These are phyloP conservation scores for Dasypus novemcinctus DNA, from an alignment of 2,113 vertebrate species.

Conservation along the genomic window DNA sequence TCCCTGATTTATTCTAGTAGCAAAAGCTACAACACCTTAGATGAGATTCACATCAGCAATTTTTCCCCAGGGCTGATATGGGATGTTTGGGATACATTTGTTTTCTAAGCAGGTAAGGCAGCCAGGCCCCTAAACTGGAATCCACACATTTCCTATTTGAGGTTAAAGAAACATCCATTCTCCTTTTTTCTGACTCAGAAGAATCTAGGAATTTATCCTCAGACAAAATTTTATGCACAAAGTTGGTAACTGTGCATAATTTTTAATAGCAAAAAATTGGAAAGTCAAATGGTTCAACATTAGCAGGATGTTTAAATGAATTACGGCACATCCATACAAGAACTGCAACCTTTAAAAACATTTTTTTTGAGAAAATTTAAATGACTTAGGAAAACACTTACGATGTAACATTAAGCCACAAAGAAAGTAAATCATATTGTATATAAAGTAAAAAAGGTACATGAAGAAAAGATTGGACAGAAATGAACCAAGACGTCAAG, in stretches of 20 bases:
- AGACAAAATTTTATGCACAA: neutral
- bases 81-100: neutral
- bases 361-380: constrained; percentile 1
- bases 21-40: neutral
- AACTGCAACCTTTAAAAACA: neutral
- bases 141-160: neutral
- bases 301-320: neutral
- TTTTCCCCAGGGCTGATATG: neutral
- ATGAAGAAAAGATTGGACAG: neutral
- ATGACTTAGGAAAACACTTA: neutral
- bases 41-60: neutral
- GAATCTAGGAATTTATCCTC: neutral
- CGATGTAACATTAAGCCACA: neutral
- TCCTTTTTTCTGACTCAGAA: neutral
- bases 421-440: neutral
- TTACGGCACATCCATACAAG: neutral
- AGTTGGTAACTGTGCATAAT: neutral
- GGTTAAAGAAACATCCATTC: neutral
- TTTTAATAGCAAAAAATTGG: neutral
- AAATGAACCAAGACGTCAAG: neutral
- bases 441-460: neutral
- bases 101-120: neutral
- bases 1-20: neutral
- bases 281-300: neutral
- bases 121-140: neutral